Evolutionary conservation across 2,888 invertebrate genomes (phyloP), one percentile per base, ranked within the genome.

Genomic region (Melolontha melolontha): DNA sequence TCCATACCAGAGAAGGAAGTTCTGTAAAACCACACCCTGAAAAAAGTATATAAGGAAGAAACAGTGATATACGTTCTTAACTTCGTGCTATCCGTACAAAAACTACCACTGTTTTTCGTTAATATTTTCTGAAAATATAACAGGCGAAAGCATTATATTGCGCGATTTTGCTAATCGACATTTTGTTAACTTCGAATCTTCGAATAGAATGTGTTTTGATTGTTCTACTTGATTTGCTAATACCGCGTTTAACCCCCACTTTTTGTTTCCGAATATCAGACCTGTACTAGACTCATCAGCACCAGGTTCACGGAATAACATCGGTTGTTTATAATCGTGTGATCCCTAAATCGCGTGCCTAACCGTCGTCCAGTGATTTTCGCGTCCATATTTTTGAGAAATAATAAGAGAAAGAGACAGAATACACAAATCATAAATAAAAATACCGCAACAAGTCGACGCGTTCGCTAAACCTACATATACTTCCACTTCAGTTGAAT

Each of bases 171-270:
- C 52, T 55, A 65, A 64, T 71, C 67, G 67, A 59, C 66, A 66
- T 70, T 62, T 64, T 42, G 67, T 55, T 55, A 17, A 55, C 16
- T 55, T 55, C 41, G 34, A 40, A 52, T 65, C 63, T 67, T 55
- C 66, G 55, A 69, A 77, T 75, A 77, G 72, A 75, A 81, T 81
- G 81, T 79, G 80, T 80, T 34, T 34, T 34, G 80, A 80, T 80
- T 80, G 80, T 77, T 80, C 80, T 70, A 79, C 79, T 74, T 79
- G 76, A 80, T 77, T 55, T 75, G 65, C 55, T 54, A 34, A 34
- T 34, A 34, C 40, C 52, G 64, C 67, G 68, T 52, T 16, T 34
- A 10, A n/a, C 27, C 29, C 55, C n/a, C 39, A 17, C 50, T 14
- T 17, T 11, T 22, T 22, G 4, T 22, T 22, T n/a, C 17, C 54